Evolutionary conservation across 1,140 invertebrate species (phyloP).

Genomic region (Lordiphosa clarofinis): DNA sequence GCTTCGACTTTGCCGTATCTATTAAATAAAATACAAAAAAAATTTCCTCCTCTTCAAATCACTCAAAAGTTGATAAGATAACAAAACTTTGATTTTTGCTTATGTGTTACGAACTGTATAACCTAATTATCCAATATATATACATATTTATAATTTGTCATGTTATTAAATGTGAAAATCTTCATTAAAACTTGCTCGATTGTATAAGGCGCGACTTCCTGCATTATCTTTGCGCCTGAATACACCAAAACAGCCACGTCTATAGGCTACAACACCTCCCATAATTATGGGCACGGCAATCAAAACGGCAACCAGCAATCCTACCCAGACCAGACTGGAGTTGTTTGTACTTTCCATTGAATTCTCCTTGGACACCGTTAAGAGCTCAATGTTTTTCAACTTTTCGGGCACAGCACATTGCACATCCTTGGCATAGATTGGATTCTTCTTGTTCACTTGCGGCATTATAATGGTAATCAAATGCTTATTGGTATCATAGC

Average conservation of each 20-base stretch:
- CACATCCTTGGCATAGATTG: constrained; percentile 47
- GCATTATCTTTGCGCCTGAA: constrained; percentile 80
- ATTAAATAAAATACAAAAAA: no score
- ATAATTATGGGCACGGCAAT: constrained; percentile 84
- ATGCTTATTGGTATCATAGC: constrained; percentile 88
- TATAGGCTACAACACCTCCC: constrained; percentile 82
- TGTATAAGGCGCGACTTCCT: constrained; percentile 86
- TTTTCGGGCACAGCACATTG: constrained; percentile 82
- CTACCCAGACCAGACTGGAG: constrained; percentile 85
- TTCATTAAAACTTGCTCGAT: constrained; percentile 80
- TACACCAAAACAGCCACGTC: constrained; percentile 83
- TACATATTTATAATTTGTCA: neutral
- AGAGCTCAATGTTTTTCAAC: constrained; percentile 82
- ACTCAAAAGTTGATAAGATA: neutral
- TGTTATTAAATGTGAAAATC: constrained; percentile 30
- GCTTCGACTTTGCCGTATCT: no score
- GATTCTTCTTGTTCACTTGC: constrained; percentile 65
- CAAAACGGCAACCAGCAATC: constrained; percentile 84
- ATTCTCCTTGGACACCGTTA: constrained; percentile 81
- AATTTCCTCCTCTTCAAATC: neutral
- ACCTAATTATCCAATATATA: neutral
- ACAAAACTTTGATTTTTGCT: neutral
- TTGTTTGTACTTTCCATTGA: constrained; percentile 82
- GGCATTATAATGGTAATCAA: constrained; percentile 84
- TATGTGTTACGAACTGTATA: no score